Percentiles rank a stretch among this genome's conserved stretches.
Conservation (phyloP, 1,140 invertebrate genomes). For the Monomorium pharaonis region DNA sequence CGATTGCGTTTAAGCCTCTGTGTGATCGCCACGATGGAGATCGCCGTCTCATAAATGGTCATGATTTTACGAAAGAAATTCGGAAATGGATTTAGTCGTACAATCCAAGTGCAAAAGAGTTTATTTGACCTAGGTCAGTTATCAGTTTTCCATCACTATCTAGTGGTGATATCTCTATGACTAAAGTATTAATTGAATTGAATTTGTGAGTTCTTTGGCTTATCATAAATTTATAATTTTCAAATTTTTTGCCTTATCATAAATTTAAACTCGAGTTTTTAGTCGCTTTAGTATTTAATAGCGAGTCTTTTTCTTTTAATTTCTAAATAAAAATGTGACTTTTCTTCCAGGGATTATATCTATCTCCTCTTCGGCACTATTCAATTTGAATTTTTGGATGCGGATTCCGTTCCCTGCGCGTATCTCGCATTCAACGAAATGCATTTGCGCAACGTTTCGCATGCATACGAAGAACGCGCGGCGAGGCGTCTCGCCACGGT, state of each 20-base stretch:
- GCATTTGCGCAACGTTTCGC: constrained; percentile 16
- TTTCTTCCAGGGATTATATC: background rate
- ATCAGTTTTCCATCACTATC: background rate
- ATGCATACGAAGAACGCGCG: background rate
- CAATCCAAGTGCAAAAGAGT: background rate
- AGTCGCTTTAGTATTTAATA: background rate
- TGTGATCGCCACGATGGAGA: background rate
- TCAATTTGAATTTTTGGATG: background rate
- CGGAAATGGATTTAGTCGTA: background rate
- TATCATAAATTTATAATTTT: background rate
- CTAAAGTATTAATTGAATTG: background rate
- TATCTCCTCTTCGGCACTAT: background rate
- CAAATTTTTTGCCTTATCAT: background rate
- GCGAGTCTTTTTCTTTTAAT: background rate
- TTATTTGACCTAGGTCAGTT: background rate
- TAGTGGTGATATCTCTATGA: background rate
- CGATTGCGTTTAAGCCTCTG: background rate
- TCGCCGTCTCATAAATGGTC: background rate
- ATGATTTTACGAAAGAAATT: constrained; percentile 22
- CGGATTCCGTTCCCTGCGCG: background rate
- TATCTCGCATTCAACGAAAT: constrained; percentile 17
- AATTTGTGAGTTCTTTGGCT: background rate
- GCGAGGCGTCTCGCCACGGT: background rate
- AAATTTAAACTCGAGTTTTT: background rate
- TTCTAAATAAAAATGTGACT: background rate